These are phyloP conservation scores for Sebastes flavidus DNA, from an alignment of 2,797 vertebrate species.

Conservation along the genomic window DNA sequence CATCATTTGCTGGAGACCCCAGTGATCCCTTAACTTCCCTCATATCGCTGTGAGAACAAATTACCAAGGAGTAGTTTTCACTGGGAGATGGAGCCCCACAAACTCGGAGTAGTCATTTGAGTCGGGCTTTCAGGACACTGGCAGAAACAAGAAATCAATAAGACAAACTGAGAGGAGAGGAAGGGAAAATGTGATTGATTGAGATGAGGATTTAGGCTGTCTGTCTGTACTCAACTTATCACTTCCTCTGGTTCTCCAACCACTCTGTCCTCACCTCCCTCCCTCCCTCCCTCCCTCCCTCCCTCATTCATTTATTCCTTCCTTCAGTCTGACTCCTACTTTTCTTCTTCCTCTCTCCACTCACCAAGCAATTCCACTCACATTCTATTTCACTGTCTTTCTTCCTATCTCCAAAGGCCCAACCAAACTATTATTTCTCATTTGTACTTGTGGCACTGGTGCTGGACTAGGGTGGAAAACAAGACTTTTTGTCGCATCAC, in stretches of 20 bases:
- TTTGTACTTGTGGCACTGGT: neutral
- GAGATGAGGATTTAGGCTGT: constrained; percentile 68
- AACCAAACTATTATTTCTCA: constrained; percentile 31
- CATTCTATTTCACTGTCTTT: neutral
- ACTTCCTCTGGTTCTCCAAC: constrained; percentile 52
- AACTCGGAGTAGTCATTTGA: constrained; percentile 66
- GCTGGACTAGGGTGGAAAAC: neutral
- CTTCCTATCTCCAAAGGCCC: constrained; percentile 40
- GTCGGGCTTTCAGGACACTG: constrained; percentile 63
- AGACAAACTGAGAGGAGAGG: constrained; percentile 69
- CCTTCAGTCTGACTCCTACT: neutral
- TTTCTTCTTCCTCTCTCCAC: neutral
- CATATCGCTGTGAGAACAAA: constrained; percentile 37
- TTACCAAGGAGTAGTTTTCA: constrained; percentile 25
- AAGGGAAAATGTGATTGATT: constrained; percentile 74
- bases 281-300: neutral
- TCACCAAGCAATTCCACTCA: constrained; percentile 16
- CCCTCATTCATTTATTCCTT: constrained; percentile 18
- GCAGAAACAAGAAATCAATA: constrained; percentile 76
- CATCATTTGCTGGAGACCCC: neutral
- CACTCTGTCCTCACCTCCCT: constrained; percentile 8
- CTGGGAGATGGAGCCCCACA: constrained; percentile 36
- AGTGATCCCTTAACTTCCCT: neutral
- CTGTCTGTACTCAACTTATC: constrained; percentile 66
- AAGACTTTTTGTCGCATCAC: neutral